phyloP scores from a whole-genome alignment of 2,113 vertebrate species.

The Dipodomys merriami region DNA sequence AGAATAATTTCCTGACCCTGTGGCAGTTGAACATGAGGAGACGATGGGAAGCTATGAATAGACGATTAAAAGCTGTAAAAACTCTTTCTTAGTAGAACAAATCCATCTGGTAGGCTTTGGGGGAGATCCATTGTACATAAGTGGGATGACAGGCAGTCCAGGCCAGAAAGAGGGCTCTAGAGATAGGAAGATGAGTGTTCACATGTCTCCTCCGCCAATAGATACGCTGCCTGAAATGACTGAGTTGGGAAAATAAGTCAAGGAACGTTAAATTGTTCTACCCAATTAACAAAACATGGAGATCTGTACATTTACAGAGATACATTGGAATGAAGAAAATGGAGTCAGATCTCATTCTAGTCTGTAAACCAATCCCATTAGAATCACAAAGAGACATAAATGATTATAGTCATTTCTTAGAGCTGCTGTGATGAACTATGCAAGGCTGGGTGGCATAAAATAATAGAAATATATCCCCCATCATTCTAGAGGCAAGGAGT shows the following conservation, averaged over 20 bases:
- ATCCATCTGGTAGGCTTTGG: background rate
- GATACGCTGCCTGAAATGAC: background rate
- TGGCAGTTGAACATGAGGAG: conserved; percentile 1
- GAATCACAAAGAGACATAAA: background rate
- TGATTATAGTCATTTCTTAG: background rate
- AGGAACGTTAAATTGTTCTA: background rate
- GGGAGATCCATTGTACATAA: background rate
- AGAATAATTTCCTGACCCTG: background rate
- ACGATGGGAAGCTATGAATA: conserved; percentile 9
- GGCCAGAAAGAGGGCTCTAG: background rate
- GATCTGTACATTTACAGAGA: background rate
- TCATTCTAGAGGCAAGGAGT: background rate
- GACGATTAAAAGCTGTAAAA: background rate
- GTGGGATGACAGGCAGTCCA: background rate
- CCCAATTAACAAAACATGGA: conserved; percentile 32
- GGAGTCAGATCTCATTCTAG: background rate
- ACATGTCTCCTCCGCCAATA: background rate
- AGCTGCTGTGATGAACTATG: background rate
- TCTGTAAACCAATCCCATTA: background rate
- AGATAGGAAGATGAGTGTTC: background rate
- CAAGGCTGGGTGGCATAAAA: background rate
- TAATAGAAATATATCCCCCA: background rate
- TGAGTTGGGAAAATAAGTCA: background rate
- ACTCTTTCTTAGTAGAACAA: background rate
- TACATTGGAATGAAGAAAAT: background rate